Percentiles rank a stretch among this genome's conserved stretches.
Evolutionary conservation across 2,113 vertebrate species (phyloP).

Genomic region (Lipotes vexillifer): DNA sequence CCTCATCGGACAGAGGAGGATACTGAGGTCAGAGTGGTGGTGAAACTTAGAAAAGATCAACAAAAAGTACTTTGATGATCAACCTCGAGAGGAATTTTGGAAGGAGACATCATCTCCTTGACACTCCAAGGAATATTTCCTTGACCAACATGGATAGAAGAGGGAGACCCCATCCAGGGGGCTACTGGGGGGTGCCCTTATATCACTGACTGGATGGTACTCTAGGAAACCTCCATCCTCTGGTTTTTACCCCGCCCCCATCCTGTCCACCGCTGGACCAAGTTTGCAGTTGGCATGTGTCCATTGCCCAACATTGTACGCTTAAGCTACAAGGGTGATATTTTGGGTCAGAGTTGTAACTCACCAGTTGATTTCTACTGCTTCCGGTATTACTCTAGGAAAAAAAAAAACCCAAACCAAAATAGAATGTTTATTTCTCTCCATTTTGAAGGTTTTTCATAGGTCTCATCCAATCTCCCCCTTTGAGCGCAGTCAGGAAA

Average conservation of each 20-base stretch:
- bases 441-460: too few relatives aligned
- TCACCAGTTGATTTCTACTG: not conserved
- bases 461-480: too few relatives aligned
- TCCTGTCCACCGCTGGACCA: not conserved
- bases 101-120: not conserved
- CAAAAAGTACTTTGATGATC: accelerated
- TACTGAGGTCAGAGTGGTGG: not conserved
- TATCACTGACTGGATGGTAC: accelerated
- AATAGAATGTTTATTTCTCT: not conserved
- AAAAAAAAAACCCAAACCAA: not conserved
- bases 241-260: accelerated
- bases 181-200: accelerated
- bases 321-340: accelerated
- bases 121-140: not conserved
- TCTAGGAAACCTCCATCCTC: accelerated
- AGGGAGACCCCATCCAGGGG: accelerated
- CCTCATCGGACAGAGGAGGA: accelerated
- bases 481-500: accelerated
- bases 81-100: accelerated
- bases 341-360: accelerated
- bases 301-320: accelerated
- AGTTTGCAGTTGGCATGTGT: accelerated
- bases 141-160: accelerated
- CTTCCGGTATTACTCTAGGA: not conserved
- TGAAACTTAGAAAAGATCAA: accelerated